Conservation (phyloP, 2,888 invertebrate species). For the Melipona beecheii region DNA sequence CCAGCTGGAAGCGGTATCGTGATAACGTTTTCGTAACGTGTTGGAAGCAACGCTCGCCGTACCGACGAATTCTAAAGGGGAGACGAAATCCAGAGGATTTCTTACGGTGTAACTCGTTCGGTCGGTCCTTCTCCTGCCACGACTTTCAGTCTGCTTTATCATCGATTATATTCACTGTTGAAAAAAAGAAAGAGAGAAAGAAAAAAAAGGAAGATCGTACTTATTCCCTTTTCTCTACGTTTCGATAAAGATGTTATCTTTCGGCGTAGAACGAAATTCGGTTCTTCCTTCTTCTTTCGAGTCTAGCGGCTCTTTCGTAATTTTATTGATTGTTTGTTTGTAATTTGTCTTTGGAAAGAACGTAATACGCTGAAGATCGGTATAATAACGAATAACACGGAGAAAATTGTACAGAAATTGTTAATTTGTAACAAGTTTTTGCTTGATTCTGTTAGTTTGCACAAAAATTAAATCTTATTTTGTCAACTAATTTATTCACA, state of each 20-base stretch:
- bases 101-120: slow-evolving; percentile 52
- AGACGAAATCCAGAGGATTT: slow-evolving; percentile 37
- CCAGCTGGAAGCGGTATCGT: slow-evolving; percentile 56
- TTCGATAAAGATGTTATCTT: not conserved
- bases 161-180: slow-evolving; percentile 1
- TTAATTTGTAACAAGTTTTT: no score
- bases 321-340: no score
- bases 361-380: no score
- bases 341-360: no score
- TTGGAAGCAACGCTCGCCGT: slow-evolving; percentile 11
- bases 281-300: not conserved
- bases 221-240: not conserved
- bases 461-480: no score
- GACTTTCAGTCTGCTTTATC: not conserved
- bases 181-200: not conserved
- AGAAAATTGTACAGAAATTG: no score
- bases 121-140: slow-evolving; percentile 50
- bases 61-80: slow-evolving; percentile 14
- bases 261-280: not conserved
- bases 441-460: no score
- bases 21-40: slow-evolving; percentile 27
- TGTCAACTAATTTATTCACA: no score
- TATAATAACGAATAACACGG: no score
- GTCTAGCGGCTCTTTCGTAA: not conserved
- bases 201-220: no score